Evolutionary conservation across 2,797 vertebrate genomes (phyloP).

Genomic region (Sciurus carolinensis): DNA sequence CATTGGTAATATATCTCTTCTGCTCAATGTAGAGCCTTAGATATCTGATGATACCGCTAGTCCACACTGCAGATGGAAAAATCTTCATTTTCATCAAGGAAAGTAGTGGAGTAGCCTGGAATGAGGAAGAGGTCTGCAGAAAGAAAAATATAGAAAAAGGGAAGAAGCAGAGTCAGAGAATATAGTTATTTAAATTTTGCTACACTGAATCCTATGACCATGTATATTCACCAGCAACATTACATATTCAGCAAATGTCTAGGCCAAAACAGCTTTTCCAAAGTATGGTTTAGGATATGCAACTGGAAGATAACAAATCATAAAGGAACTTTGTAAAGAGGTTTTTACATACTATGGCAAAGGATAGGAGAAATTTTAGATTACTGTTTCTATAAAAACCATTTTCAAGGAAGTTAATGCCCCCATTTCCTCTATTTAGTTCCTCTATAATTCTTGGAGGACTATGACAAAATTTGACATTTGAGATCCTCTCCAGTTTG

Average conservation of each 20-base stretch:
- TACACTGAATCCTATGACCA: background rate
- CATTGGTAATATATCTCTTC: background rate
- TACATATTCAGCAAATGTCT: conserved; percentile 18
- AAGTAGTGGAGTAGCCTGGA: background rate
- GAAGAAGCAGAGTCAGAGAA: background rate
- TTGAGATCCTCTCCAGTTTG: background rate
- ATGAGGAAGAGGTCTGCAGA: background rate
- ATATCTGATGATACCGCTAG: background rate
- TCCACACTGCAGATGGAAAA: background rate
- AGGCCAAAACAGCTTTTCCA: background rate
- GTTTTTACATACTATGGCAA: background rate
- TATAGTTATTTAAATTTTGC: conserved; percentile 4
- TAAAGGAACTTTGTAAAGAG: background rate
- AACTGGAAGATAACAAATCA: background rate
- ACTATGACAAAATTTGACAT: background rate
- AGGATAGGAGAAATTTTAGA: conserved; percentile 36
- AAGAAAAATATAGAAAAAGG: background rate
- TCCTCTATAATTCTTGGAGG: background rate
- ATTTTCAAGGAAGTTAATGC: background rate
- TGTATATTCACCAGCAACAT: background rate
- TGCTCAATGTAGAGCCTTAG: background rate
- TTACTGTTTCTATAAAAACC: background rate
- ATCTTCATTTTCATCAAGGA: background rate
- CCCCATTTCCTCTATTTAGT: background rate
- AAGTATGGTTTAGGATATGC: background rate